A percentile compares a stretch with the other conserved stretches of the same genome.
Evolutionary conservation across 2,888 invertebrate genomes (phyloP).

Genomic region (Pterobdella sp.): DNA sequence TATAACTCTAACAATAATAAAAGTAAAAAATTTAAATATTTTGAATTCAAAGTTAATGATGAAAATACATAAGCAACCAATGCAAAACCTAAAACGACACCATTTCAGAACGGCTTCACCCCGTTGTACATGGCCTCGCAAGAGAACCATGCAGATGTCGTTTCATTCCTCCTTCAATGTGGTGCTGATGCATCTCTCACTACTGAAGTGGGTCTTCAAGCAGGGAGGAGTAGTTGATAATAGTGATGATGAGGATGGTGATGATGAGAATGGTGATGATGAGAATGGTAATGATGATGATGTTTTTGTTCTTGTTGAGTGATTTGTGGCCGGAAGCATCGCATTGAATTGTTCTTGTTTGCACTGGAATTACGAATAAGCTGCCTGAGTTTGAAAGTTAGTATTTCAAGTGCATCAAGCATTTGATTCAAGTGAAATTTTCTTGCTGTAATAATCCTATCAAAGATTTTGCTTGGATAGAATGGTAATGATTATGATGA

Average conservation of each 20-base stretch:
- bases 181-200: constrained; percentile 96
- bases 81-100: no score
- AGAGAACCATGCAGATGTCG: constrained; percentile 54
- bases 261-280: constrained; percentile 4
- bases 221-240: not conserved
- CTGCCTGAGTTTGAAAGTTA: no score
- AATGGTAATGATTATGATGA: constrained; percentile 18
- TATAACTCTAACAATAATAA: no score
- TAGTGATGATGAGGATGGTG: constrained; percentile 13
- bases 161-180: constrained; percentile 81
- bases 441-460: no score
- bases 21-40: not conserved
- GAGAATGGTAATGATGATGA: not conserved
- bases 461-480: no score
- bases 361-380: no score
- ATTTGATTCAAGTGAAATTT: no score
- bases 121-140: constrained; percentile 98
- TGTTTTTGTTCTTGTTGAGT: not conserved
- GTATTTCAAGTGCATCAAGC: no score
- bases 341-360: no score
- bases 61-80: no score
- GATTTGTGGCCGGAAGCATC: not conserved
- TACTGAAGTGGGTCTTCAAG: constrained; percentile 67
- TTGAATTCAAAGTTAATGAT: not conserved
- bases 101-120: constrained; percentile 78